These are phyloP conservation scores for Dryocosmus kuriphilus DNA, from an alignment of 2,888 invertebrate species.

Conservation along the genomic window DNA sequence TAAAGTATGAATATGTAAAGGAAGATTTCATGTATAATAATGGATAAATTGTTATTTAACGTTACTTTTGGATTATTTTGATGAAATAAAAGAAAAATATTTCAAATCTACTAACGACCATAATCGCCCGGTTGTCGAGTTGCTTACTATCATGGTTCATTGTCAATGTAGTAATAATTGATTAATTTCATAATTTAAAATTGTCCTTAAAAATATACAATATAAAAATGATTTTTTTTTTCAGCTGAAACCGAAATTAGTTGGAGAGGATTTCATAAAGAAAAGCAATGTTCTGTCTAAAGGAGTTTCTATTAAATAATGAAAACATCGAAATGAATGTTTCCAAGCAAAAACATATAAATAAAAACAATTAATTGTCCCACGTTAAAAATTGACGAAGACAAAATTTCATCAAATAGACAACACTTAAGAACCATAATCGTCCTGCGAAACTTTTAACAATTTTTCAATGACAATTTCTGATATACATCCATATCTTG, in stretches of 20 bases:
- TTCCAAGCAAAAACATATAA: not conserved
- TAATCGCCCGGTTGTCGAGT: too few species aligned
- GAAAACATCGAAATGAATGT: not conserved
- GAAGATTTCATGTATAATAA: too few species aligned
- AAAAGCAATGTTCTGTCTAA: not conserved
- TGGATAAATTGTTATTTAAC: too few species aligned
- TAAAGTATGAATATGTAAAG: too few species aligned
- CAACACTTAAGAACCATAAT: not conserved
- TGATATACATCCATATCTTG: constrained; percentile 20
- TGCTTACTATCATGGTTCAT: not conserved
- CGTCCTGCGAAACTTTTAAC: not conserved
- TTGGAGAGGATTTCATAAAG: not conserved
- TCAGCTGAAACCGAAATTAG: not conserved
- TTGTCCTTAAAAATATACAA: not conserved
- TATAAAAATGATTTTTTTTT: not conserved
- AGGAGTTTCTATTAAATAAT: not conserved
- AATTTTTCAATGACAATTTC: constrained; percentile 17
- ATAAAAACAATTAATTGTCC: not conserved
- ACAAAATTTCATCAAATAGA: not conserved
- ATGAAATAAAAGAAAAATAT: too few species aligned
- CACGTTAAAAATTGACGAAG: not conserved
- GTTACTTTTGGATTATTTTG: too few species aligned
- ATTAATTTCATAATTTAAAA: not conserved
- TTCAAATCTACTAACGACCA: too few species aligned
- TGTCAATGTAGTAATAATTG: not conserved